These are phyloP conservation scores for Chiridota heheva DNA, from an alignment of 35 echinoderm and acorn worm genomes.

Conservation along the genomic window DNA sequence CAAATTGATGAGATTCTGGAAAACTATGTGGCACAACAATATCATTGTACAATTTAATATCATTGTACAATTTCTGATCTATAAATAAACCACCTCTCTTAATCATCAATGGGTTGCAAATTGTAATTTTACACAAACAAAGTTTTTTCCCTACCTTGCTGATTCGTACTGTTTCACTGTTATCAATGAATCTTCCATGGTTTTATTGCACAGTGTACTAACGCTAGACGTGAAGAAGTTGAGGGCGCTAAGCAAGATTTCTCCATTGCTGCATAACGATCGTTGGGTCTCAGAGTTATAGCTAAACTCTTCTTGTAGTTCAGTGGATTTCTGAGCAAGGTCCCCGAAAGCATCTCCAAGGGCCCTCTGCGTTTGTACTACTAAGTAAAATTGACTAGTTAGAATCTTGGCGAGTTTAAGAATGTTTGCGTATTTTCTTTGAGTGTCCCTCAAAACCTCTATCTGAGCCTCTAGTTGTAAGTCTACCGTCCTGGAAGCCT, in stretches of 20 bases:
- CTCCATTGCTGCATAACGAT: slow-evolving; percentile 82
- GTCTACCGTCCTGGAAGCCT: slow-evolving; percentile 91
- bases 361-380: slow-evolving; percentile 92
- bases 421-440: slow-evolving; percentile 90
- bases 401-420: slow-evolving; percentile 80
- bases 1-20: no score
- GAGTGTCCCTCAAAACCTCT: slow-evolving; percentile 90
- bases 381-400: slow-evolving; percentile 89
- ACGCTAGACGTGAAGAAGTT: slow-evolving; percentile 99
- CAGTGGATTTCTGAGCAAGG: slow-evolving; percentile 84
- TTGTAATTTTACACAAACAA: no score
- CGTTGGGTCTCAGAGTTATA: slow-evolving; percentile 96
- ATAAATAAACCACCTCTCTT: no score
- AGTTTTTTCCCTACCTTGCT: slow-evolving; percentile 92
- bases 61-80: no score
- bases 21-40: no score
- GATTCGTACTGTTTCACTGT: slow-evolving; percentile 89
- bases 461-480: slow-evolving; percentile 98
- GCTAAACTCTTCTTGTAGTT: slow-evolving; percentile 91
- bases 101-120: no score
- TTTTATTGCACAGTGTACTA: slow-evolving; percentile 98
- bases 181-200: slow-evolving; percentile 92
- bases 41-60: no score
- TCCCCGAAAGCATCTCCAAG: slow-evolving; percentile 92
- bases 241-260: slow-evolving; percentile 84